phyloP scores from a whole-genome alignment of 2,113 vertebrate genomes.

The Peromyscus californicus region DNA sequence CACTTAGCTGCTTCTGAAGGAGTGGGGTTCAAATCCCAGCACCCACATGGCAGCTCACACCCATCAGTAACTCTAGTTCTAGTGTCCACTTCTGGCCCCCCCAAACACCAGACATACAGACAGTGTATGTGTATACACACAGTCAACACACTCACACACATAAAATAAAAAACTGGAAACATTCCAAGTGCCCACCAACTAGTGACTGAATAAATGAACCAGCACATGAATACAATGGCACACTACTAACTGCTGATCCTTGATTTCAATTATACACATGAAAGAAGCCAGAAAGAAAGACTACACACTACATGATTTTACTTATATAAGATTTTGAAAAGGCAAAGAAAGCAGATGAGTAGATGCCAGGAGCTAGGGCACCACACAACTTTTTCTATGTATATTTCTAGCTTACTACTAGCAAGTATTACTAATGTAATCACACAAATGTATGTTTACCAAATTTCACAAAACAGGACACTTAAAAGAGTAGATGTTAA shows the following conservation, averaged over 20 bases:
- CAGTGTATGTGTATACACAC: background rate
- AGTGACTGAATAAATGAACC: background rate
- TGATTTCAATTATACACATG: background rate
- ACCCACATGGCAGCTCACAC: background rate
- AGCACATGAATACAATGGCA: background rate
- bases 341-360: background rate
- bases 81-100: background rate
- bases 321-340: slow-evolving; percentile 21
- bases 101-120: background rate
- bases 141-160: background rate
- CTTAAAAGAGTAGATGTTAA: background rate
- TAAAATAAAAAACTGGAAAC: background rate
- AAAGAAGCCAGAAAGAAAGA: slow-evolving; percentile 18
- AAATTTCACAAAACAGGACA: background rate
- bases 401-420: background rate
- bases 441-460: background rate
- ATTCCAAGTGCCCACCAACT: background rate
- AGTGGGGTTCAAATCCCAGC: background rate
- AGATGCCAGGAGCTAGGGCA: background rate
- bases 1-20: background rate
- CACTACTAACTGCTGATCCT: background rate
- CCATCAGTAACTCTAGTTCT: background rate
- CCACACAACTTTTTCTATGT: background rate
- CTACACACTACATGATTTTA: background rate
- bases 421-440: background rate